phyloP scores from a whole-genome alignment of 1,140 invertebrate genomes.

The Hypothenemus hampei region DNA sequence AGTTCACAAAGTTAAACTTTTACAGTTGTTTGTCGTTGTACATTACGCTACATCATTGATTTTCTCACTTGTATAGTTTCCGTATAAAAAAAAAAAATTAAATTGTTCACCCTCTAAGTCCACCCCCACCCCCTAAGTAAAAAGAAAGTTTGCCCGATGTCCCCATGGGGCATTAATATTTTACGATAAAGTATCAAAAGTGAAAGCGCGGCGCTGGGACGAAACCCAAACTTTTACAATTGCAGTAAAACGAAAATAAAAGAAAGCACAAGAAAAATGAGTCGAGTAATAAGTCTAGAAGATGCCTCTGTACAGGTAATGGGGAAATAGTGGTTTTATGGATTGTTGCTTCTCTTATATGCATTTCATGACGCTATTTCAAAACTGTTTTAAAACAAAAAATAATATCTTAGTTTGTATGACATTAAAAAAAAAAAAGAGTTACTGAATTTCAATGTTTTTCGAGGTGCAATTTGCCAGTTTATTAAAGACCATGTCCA shows the following conservation, averaged over 20 bases:
- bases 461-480: background rate
- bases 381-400: too few species aligned
- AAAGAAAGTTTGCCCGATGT: background rate
- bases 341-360: too few species aligned
- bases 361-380: too few species aligned
- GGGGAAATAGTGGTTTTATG: constrained; percentile 4
- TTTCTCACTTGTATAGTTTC: too few species aligned
- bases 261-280: constrained; percentile 7
- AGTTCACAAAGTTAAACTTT: background rate
- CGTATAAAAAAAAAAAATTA: too few species aligned
- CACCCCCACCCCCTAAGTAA: too few species aligned
- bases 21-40: background rate
- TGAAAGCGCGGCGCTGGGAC: constrained; percentile 1
- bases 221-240: constrained; percentile 6
- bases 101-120: too few species aligned
- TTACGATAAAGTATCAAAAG: constrained; percentile 2
- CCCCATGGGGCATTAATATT: background rate
- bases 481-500: too few species aligned
- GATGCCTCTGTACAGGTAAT: constrained; percentile 15
- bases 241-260: constrained; percentile 15
- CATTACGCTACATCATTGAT: background rate
- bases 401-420: too few species aligned
- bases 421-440: too few species aligned
- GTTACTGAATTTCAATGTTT: too few species aligned
- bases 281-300: constrained; percentile 4